Base-by-base conservation (phyloP, 2,888 invertebrate species). In the Siphlonurus alternatus region DNA sequence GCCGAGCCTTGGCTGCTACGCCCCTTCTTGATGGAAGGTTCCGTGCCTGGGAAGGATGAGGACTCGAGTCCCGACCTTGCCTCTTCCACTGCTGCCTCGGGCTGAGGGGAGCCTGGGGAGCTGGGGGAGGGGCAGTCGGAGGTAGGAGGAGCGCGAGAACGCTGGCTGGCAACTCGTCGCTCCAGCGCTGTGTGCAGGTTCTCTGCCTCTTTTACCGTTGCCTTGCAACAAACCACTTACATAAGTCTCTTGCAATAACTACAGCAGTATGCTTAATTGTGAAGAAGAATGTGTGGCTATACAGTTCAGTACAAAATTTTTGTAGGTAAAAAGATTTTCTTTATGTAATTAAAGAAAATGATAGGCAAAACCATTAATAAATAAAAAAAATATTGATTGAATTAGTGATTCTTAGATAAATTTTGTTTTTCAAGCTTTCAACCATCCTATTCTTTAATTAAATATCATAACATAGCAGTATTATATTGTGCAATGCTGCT, bases 151-250 rank as follows among this genome's bases (percentile, higher is more conserved):
- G n/a, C 19, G 10, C 10, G 10, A 15, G 53, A 51, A 62, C 73
- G 71, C 23, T 75, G 69, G 65, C 74, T 73, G 63, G 76, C 74
- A 25, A 76, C 72, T 25, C 77, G 68, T 72, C 75, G 79, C 67
- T 83, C 79, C 65, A 89, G 73, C n/a, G 83, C 80, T 70, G 78
- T 79, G 71, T 83, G 80, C 62, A 89, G 74, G 70, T 82, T 81
- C 68, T 83, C 85, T 25, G 84, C 82, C 72, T 88, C 88, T 68
- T 85, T 85, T 1, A 84, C 83, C 67, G 81, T 83, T 15, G 86
- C 82, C 81, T 84, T 74, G 23, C 72, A 74, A 61, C n/a, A n/a
- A n/a, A n/a, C 23, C 20, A 20, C n/a, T 10, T 7, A 18, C 19
- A 18, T 20, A 18, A 18, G 22, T 10, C 10, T 20, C 10, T 15